Conservation (phyloP, 1,140 invertebrate genomes). For the Tetranychus cinnabarinus region DNA sequence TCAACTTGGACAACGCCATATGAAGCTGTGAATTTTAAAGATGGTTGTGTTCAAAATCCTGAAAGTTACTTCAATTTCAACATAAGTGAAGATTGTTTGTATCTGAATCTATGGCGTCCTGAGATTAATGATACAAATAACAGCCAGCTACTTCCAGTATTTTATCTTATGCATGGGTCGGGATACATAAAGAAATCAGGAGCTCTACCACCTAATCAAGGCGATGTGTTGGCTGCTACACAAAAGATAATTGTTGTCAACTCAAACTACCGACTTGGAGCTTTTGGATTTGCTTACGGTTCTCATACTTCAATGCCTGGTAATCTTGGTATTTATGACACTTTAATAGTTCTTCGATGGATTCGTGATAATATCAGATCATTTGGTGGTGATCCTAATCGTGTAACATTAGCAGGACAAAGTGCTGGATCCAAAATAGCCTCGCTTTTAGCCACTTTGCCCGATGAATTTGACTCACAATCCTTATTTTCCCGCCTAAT, state of each 20-base stretch:
- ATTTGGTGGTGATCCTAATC: conserved; percentile 30
- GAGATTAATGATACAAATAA: background rate
- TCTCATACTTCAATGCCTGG: conserved; percentile 16
- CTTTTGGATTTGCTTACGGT: conserved; percentile 29
- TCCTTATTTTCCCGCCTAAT: too few relatives aligned
- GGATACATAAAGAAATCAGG: conserved; percentile 29
- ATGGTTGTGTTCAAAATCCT: too few relatives aligned
- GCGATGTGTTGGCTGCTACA: conserved; percentile 32
- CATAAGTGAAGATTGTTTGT: conserved; percentile 16
- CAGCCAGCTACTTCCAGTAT: background rate
- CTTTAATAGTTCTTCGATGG: conserved; percentile 26
- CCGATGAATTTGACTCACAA: too few relatives aligned
- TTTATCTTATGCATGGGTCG: background rate
- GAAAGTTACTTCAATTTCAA: too few relatives aligned
- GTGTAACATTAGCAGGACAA: conserved; percentile 35
- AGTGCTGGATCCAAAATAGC: conserved; percentile 25
- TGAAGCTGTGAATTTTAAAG: too few relatives aligned
- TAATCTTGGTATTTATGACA: conserved; percentile 29
- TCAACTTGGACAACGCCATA: background rate
- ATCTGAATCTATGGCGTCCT: conserved; percentile 15
- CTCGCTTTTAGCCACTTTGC: too few relatives aligned
- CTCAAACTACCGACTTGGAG: conserved; percentile 52
- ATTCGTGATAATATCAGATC: conserved; percentile 26
- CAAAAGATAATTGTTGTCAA: conserved; percentile 46
- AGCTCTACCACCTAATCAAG: conserved; percentile 26